Evolutionary conservation across 2,113 vertebrate genomes (phyloP), one percentile per base, ranked within the genome.

Genomic region (Ailurus styani): DNA sequence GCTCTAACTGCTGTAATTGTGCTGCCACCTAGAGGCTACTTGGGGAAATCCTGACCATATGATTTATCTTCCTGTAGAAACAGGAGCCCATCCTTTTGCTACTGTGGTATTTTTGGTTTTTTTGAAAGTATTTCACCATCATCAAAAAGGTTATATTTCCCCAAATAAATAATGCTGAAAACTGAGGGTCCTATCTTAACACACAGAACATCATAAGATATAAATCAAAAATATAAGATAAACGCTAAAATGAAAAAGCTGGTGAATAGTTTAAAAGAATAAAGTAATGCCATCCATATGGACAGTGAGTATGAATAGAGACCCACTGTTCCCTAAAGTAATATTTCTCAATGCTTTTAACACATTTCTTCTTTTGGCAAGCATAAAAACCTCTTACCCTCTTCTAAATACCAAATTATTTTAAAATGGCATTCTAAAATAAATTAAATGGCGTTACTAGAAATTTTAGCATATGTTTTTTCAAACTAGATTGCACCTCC

Each of bases 21-120:
- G 93, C 97, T 96, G 97, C 97, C 98, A 95, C 94, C 97, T 97
- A 70, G 92, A 85, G 98, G 92, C 54, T 3, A 0, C 0, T 0
- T 17, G 27, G 34, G 84, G 82, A 81, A 97, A 31, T 97, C 54
- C 68, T 42, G 42, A 18, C 54, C 13, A 0, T 55, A 6, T 2
- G 12, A 9, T 62, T 90, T 50, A 54, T 21, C 5, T 57, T 60
- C 8, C 66, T 79, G 0, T 66, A 40, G 64, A 62, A 90, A 31
- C 37, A 37, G 7, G 13, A 81, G 13, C 50, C 62, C 5, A 0
- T 15, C 13, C 18, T 4, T 87, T 75, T 40, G 31, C 23, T 55
- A 5, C 54, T 37, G 15, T 55, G 11, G 31, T 72, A 62, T 25
- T 45, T 4, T 94, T 78, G 42, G 9, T 27, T 72, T 70, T 84